Evolutionary conservation across 2,797 vertebrate species (phyloP).

Genomic region (Poecilia wingei): DNA sequence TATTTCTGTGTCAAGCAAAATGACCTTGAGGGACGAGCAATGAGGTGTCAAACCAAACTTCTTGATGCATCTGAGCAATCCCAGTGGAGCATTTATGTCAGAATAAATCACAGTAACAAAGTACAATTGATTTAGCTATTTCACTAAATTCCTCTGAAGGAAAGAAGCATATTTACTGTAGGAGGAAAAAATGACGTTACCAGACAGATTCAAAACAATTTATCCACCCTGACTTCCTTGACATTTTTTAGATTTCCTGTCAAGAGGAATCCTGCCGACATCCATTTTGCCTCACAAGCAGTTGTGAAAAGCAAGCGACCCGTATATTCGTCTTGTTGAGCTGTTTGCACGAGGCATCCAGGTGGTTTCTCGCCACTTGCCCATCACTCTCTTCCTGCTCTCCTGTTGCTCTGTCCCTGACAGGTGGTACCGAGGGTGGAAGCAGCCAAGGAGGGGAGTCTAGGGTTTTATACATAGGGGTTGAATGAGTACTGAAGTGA

Average conservation of each 20-base stretch:
- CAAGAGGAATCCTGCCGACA: slow-evolving; percentile 60
- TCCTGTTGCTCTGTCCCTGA: slow-evolving; percentile 59
- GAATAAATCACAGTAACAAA: slow-evolving; percentile 26
- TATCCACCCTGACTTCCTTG: slow-evolving; percentile 62
- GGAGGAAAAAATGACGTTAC: slow-evolving; percentile 34
- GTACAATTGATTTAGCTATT: slow-evolving; percentile 34
- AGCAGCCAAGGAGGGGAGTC: slow-evolving; percentile 39
- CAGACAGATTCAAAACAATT: slow-evolving; percentile 66
- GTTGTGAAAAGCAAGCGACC: slow-evolving; percentile 58
- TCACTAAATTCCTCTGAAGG: slow-evolving; percentile 15
- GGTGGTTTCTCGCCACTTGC: slow-evolving; percentile 65
- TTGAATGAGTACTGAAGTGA: slow-evolving; percentile 32
- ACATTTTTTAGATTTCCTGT: slow-evolving; percentile 75
- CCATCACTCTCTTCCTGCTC: slow-evolving; percentile 55
- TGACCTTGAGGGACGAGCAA: slow-evolving; percentile 39
- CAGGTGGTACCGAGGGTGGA: slow-evolving; percentile 55
- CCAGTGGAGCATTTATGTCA: slow-evolving; percentile 17
- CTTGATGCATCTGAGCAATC: not conserved
- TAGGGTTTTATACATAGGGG: slow-evolving; percentile 40
- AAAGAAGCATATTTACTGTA: slow-evolving; percentile 28
- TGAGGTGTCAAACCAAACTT: slow-evolving; percentile 12
- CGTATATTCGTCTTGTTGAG: slow-evolving; percentile 66
- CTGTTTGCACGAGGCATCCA: slow-evolving; percentile 60
- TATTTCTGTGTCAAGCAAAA: slow-evolving; percentile 10
- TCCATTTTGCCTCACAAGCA: slow-evolving; percentile 64